phyloP scores from a whole-genome alignment of 1,140 invertebrate species.

The Reticulitermes speratus region DNA sequence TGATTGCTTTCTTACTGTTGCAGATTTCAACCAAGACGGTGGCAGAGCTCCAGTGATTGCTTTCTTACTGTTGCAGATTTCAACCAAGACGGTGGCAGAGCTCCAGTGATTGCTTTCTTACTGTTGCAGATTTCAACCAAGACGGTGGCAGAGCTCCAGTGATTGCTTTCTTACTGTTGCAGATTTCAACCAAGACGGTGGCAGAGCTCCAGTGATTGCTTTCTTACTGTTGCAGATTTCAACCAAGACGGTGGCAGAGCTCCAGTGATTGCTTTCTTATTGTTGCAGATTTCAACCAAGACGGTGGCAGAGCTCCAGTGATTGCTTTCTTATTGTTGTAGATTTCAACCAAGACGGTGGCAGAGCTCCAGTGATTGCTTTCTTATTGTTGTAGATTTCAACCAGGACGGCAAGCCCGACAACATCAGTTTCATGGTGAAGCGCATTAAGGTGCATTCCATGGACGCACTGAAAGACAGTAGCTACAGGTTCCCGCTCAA shows the following conservation, averaged over 20 bases:
- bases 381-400: constrained; percentile 74
- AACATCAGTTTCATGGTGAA: constrained; percentile 97
- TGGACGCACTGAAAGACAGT: constrained; percentile 76
- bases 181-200: constrained; percentile 95
- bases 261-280: no score
- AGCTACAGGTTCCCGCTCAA: constrained; percentile 88
- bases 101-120: no score
- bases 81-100: constrained; percentile 84
- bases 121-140: constrained; percentile 84
- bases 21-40: constrained; percentile 94
- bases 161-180: constrained; percentile 42
- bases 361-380: no score
- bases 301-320: constrained; percentile 58
- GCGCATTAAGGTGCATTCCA: constrained; percentile 88
- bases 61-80: constrained; percentile 70
- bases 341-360: constrained; percentile 78
- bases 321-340: constrained; percentile 49
- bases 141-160: constrained; percentile 63
- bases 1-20: constrained; percentile 41
- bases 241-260: constrained; percentile 83
- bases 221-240: constrained; percentile 70
- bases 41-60: no score
- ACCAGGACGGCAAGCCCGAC: constrained; percentile 85
- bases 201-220: no score
- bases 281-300: constrained; percentile 87